A percentile compares a stretch with the other conserved stretches of the same genome.
Evolutionary conservation across 2,888 invertebrate species (phyloP).

Genomic region (Dasypolia templi): DNA sequence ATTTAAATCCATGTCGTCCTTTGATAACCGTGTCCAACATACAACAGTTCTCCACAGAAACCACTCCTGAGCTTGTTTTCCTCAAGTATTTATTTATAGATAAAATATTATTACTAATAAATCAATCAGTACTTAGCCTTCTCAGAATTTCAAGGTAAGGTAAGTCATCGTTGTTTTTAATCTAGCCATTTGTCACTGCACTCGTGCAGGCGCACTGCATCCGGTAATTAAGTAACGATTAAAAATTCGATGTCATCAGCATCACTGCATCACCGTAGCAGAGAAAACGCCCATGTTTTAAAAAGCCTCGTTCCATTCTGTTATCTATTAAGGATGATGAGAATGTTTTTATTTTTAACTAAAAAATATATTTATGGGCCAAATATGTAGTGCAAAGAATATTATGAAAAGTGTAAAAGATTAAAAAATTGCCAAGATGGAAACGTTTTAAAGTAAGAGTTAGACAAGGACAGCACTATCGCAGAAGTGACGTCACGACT

Average conservation of each 20-base stretch:
- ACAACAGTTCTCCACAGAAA: conserved; percentile 2
- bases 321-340: too few relatives aligned
- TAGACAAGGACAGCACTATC: too few relatives aligned
- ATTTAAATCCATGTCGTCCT: not conserved
- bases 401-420: too few relatives aligned
- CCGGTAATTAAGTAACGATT: not conserved
- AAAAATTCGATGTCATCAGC: not conserved
- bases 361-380: too few relatives aligned
- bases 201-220: conserved; percentile 4
- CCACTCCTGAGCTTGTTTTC: conserved; percentile 6
- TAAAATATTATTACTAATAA: conserved; percentile 31
- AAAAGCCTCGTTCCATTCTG: not conserved
- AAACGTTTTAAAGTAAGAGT: too few relatives aligned
- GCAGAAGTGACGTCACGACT: too few relatives aligned
- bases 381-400: too few relatives aligned
- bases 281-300: too few relatives aligned
- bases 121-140: conserved; percentile 41
- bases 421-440: too few relatives aligned
- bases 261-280: not conserved
- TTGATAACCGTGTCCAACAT: not conserved
- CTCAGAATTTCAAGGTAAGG: conserved; percentile 34
- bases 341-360: too few relatives aligned
- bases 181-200: conserved; percentile 27
- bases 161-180: conserved; percentile 37
- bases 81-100: conserved; percentile 45